Percentiles rank a stretch among this genome's conserved stretches.
Evolutionary conservation across 2,797 vertebrate genomes (phyloP).

Genomic region (Acestrorhynchus altus): DNA sequence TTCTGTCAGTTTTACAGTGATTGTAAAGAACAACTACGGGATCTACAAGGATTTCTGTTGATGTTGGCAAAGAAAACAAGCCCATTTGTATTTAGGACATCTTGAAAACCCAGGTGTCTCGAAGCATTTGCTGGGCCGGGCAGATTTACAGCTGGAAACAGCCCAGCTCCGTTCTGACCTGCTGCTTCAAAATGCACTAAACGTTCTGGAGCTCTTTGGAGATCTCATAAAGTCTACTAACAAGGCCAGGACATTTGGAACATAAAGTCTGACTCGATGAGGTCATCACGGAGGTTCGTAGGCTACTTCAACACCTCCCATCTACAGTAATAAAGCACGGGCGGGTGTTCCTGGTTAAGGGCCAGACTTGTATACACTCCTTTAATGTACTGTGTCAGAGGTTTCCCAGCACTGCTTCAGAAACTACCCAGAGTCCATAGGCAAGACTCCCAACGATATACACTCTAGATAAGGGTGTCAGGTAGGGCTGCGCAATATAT

Average conservation of each 20-base stretch:
- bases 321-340: constrained; percentile 69
- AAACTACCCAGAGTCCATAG: background rate
- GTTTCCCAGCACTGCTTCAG: background rate
- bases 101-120: background rate
- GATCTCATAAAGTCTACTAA: constrained; percentile 67
- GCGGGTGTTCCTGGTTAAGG: constrained; percentile 71
- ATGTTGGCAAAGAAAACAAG: background rate
- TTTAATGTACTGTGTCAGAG: background rate
- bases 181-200: constrained; percentile 32
- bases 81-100: too few relatives aligned
- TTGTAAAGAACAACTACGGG: too few relatives aligned
- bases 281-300: constrained; percentile 65
- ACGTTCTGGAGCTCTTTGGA: constrained; percentile 54
- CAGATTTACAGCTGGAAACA: background rate
- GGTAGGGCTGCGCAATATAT: too few relatives aligned
- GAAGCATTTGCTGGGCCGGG: background rate
- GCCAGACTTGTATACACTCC: constrained; percentile 59
- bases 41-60: too few relatives aligned
- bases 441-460: too few relatives aligned
- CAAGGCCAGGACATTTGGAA: constrained; percentile 49
- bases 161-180: background rate
- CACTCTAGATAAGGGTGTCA: too few relatives aligned
- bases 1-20: too few relatives aligned
- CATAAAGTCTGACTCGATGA: constrained; percentile 65
- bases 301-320: constrained; percentile 14